A percentile compares a stretch with the other conserved stretches of the same genome.
Evolutionary conservation across 2,888 invertebrate genomes (phyloP).

Genomic region (Pristionchus fissidentatus): DNA sequence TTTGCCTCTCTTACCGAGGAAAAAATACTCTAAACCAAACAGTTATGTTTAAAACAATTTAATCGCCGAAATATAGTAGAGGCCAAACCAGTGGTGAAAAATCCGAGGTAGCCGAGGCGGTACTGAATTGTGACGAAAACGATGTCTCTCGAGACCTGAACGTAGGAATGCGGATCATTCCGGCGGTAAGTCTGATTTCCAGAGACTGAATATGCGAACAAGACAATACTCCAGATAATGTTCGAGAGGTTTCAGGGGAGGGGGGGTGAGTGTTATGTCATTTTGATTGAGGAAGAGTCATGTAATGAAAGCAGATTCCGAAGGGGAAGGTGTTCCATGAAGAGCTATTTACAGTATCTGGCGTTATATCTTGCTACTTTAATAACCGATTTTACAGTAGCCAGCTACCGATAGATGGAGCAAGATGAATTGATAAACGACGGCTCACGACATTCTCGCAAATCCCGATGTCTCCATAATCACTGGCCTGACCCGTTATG

Average conservation of each 20-base stretch:
- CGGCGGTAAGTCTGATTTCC: background rate
- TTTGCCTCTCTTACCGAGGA: background rate
- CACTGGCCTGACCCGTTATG: constrained; percentile 56
- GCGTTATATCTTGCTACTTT: too few species aligned
- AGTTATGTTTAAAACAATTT: background rate
- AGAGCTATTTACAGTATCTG: too few species aligned
- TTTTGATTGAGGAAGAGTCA: too few species aligned
- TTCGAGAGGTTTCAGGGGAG: too few species aligned
- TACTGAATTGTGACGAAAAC: constrained; percentile 65
- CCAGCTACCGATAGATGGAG: too few species aligned
- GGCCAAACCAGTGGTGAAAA: constrained; percentile 57
- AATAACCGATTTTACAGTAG: too few species aligned
- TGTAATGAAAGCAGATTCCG: too few species aligned
- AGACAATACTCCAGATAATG: too few species aligned
- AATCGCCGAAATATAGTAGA: background rate
- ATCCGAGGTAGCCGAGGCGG: constrained; percentile 60
- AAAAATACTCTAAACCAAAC: background rate
- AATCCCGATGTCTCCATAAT: constrained; percentile 60
- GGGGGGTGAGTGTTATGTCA: too few species aligned
- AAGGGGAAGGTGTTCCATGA: too few species aligned
- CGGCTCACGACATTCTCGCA: constrained; percentile 56
- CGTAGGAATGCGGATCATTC: background rate
- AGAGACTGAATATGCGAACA: background rate
- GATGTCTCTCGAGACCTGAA: constrained; percentile 55
- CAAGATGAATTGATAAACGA: too few species aligned